Evolutionary conservation across 2,797 vertebrate species (phyloP).

Genomic region (Cetoscarus ocellatus): DNA sequence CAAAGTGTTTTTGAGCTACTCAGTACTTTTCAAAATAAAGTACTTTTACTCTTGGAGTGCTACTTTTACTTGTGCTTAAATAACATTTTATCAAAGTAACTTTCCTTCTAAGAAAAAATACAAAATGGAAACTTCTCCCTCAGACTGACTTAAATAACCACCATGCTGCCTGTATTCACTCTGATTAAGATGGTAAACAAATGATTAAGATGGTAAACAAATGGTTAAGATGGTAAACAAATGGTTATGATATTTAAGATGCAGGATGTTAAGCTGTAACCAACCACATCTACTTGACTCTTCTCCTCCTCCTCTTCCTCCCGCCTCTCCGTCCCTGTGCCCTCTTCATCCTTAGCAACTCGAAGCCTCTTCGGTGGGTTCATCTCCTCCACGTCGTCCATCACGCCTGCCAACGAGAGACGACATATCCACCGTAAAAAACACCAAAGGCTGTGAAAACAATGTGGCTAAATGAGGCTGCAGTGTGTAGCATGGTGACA

Average conservation of each 20-base stretch:
- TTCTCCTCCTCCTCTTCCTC: slow-evolving; percentile 8
- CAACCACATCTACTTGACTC: slow-evolving; percentile 67
- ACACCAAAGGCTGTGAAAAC: neutral
- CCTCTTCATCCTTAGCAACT: neutral
- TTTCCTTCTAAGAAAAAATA: no score
- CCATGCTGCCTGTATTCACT: neutral
- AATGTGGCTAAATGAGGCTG: neutral
- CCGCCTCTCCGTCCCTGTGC: neutral
- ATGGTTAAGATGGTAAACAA: neutral
- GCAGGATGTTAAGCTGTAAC: slow-evolving; percentile 11
- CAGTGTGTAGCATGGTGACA: neutral
- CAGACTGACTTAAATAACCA: neutral
- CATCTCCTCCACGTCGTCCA: slow-evolving; percentile 7
- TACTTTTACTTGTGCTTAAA: no score
- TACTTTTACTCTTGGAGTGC: no score
- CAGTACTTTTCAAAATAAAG: no score
- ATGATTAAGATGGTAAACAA: neutral
- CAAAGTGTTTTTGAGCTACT: no score
- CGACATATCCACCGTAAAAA: neutral
- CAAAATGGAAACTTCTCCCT: neutral
- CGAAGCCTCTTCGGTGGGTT: slow-evolving; percentile 56
- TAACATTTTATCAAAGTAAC: no score
- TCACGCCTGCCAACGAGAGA: neutral
- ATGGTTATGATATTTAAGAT: no score
- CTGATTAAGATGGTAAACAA: neutral